Base-by-base conservation (phyloP, 2,113 vertebrate genomes). In the Xerus inauris region DNA sequence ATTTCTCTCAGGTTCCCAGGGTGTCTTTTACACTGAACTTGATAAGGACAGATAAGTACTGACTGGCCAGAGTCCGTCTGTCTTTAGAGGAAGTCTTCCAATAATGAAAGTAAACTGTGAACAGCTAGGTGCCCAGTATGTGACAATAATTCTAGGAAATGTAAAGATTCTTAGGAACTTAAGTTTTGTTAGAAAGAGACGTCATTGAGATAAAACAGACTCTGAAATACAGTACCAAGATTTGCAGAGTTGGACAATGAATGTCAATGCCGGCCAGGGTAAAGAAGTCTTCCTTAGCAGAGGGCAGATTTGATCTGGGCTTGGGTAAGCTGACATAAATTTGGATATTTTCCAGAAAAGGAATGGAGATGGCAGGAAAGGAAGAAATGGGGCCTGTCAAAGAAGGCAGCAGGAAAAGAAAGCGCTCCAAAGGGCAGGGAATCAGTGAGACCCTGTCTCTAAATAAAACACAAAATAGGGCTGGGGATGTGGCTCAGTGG, bases 121-220 rank as follows among this genome's bases (percentile, higher is more conserved):
- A 92, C 42, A 67, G 40, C 62, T 88, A 91, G 45, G 24, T 71
- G 42, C 28, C 16, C 38, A 26, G 30, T 11, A 19, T 19, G 1
- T 26, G 64, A 59, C 20, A 84, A 93, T 51, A 94, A 96, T 84
- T 75, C 87, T 62, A 87, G 86, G 71, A 97, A 91, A 85, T 51
- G 80, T 45, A 94, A 89, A 86, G 38, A 30, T 93, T 91, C 40
- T 84, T 59, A 40, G 80, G 45, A 81, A 85, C 20, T 71, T 49
- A 67, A 32, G 47, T 72, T 54, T 94, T 87, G 62, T 22, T 62
- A n/a, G 54, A 45, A 45, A 69, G 65, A 49, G 62, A 94, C 92
- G n/a, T 81, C 81, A 90, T 0, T 11, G 26, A 88, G 51, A 73
- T 35, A 94, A 94, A 94, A 88, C 22, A 75, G 59, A 62, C 24